Percentiles rank a stretch among this genome's conserved stretches.
phyloP scores from a whole-genome alignment of 2,888 invertebrate species.

The Byasa hedistus region DNA sequence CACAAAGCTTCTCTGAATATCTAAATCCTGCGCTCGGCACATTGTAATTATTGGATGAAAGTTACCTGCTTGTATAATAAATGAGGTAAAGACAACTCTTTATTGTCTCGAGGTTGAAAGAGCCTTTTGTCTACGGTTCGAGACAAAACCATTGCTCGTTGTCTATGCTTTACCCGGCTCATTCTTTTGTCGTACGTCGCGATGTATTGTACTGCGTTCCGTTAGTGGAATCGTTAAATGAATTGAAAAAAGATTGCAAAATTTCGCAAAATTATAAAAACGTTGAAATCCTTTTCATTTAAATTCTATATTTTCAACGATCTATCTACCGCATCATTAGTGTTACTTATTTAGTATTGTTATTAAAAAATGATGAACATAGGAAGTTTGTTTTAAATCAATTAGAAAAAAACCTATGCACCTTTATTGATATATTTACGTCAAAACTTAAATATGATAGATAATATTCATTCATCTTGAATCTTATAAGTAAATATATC shows the following conservation, averaged over 20 bases:
- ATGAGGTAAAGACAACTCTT: conserved; percentile 71
- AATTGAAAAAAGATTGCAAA: conserved; percentile 59
- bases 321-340: too few relatives aligned
- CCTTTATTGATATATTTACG: too few relatives aligned
- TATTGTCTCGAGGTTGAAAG: conserved; percentile 74
- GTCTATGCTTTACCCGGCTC: conserved; percentile 66
- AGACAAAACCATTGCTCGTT: conserved; percentile 70
- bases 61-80: conserved; percentile 77
- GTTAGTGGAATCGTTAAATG: conserved; percentile 68
- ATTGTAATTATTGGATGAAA: conserved; percentile 78
- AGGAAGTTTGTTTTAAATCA: too few relatives aligned
- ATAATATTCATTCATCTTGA: background rate
- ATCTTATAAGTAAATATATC: background rate
- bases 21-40: conserved; percentile 54
- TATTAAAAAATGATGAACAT: too few relatives aligned
- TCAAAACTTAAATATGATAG: too few relatives aligned
- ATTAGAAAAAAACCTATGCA: too few relatives aligned
- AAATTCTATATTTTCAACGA: background rate
- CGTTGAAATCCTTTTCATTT: background rate
- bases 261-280: conserved; percentile 62
- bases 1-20: conserved; percentile 46
- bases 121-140: conserved; percentile 70
- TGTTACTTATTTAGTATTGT: too few relatives aligned
- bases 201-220: conserved; percentile 59
- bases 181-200: conserved; percentile 68